Evolutionary conservation across 2,797 vertebrate species (phyloP).

Genomic region (Peromyscus melanophrys): DNA sequence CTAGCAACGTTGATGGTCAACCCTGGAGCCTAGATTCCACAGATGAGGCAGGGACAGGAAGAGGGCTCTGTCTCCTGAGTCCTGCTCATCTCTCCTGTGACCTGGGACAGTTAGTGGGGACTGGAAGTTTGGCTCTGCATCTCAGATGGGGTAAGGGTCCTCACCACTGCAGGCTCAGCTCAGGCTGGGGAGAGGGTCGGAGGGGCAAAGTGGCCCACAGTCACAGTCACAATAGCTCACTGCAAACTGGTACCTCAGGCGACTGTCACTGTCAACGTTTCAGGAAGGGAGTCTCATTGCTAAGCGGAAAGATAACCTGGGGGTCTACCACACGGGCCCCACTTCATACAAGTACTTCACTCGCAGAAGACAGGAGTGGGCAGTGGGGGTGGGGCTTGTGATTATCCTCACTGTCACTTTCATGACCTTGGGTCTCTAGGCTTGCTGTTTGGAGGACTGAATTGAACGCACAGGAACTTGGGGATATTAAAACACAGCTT

Average conservation of each 20-base stretch:
- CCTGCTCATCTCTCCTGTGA: not conserved
- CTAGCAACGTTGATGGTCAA: not conserved
- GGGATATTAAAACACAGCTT: not conserved
- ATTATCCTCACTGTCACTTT: accelerated
- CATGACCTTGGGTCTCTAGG: not conserved
- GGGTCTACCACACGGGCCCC: not conserved
- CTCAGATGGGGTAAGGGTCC: not conserved
- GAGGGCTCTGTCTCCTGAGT: not conserved
- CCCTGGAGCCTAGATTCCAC: not conserved
- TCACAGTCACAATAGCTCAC: not conserved
- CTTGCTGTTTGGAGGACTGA: not conserved
- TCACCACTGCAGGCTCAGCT: not conserved
- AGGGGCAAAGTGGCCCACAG: too few species aligned
- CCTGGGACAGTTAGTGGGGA: not conserved
- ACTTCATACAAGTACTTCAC: not conserved
- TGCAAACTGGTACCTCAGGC: not conserved
- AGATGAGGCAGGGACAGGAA: not conserved
- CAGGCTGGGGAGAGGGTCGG: accelerated
- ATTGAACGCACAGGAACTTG: not conserved
- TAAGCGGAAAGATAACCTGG: not conserved
- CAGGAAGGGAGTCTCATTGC: not conserved
- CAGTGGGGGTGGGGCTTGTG: accelerated
- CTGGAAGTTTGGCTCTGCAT: not conserved
- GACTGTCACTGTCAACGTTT: not conserved
- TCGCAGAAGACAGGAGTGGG: not conserved